Evolutionary conservation across 2,888 invertebrate genomes (phyloP), one percentile per base, ranked within the genome.

Genomic region (Drosophila anomalata): DNA sequence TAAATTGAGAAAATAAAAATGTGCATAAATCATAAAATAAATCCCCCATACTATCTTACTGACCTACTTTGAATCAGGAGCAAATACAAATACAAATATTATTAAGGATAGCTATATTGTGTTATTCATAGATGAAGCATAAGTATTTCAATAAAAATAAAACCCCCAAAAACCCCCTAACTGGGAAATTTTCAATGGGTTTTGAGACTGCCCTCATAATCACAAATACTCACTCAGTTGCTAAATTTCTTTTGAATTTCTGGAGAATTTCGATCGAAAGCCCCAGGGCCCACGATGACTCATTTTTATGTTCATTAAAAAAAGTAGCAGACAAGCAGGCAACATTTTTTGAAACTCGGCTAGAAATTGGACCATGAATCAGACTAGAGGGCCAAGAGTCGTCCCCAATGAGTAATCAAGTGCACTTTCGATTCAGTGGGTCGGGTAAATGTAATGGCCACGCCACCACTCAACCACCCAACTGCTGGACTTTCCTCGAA

Each of bases 361-460:
- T 65, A 66, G 63, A 65, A 44, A 8, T 22, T 9, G 9, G 29
- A 8, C 4, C 5, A 29, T 63, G 63, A 65, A 22, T 65, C 63
- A 65, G 36, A n/a, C 33, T 6, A 6, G 20, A 17, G 36, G 17
- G 44, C 53, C 67, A 17, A 47, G 66, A 46, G 44, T 53, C 33
- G 14, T 17, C 9, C 1, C 11, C 33, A 12, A 44, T 65, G 63
- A 65, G 17, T 65, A 65, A 66, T 31, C 36, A 12, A 53, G 11
- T 66, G 53, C 63, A 65, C 61, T 41, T 31, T 29, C 33, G 17
- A 11, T 22, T 31, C 24, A 44, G 44, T 44, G 44, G 44, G 44
- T 20, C 44, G 44, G 44, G 22, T 17, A 17, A 22, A 22, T 20
- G 9, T 11, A 7, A 2, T 24, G 62, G 12, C 57, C 56, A 59